Conservation (phyloP, 1,140 invertebrate genomes). For the Saxidomus purpurata region DNA sequence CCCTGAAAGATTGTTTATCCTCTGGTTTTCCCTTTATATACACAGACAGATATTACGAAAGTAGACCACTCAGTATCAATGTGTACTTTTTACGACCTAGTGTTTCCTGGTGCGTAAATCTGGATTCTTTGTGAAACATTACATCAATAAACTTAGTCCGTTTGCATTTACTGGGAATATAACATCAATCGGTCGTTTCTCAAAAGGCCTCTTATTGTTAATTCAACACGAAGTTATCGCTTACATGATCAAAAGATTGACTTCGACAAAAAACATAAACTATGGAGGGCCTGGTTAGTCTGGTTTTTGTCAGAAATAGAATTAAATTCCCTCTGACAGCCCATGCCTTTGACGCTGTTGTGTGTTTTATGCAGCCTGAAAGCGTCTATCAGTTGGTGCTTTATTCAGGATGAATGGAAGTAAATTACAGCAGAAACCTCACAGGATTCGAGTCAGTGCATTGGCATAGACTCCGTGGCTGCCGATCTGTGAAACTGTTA, state of each 20-base stretch:
- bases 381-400: conserved; percentile 23
- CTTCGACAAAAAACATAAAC: conserved; percentile 62
- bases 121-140: conserved; percentile 54
- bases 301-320: conserved; percentile 57
- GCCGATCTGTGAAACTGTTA: conserved; percentile 21
- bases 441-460: not conserved
- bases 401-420: conserved; percentile 31
- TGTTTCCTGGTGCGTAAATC: conserved; percentile 44
- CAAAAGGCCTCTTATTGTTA: conserved; percentile 56
- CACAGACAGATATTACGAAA: not conserved
- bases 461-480: conserved; percentile 26
- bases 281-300: conserved; percentile 46
- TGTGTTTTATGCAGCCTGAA: conserved; percentile 32
- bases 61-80: not conserved
- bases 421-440: conserved; percentile 42
- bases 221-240: conserved; percentile 69
- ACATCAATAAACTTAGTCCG: conserved; percentile 49
- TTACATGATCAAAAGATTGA: conserved; percentile 64
- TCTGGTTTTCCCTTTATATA: too few relatives aligned
- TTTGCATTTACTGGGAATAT: conserved; percentile 50
- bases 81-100: conserved; percentile 16
- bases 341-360: conserved; percentile 1
- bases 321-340: conserved; percentile 66
- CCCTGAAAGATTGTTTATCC: too few relatives aligned
- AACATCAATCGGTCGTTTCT: conserved; percentile 62